phyloP scores from a whole-genome alignment of 2,113 vertebrate species.

The Cyphomyrus plagiostoma region DNA sequence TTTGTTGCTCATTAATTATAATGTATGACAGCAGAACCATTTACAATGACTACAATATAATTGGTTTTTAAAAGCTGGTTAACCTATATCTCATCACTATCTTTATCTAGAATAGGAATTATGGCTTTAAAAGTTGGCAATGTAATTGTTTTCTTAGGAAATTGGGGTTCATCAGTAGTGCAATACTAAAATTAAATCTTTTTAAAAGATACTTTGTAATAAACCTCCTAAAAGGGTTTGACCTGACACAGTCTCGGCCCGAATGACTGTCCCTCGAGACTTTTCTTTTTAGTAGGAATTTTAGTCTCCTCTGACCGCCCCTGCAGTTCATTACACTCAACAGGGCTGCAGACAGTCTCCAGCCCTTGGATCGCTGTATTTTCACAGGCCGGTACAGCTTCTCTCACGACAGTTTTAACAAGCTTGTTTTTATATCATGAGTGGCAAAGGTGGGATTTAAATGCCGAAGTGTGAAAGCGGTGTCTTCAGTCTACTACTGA shows the following conservation, averaged over 20 bases:
- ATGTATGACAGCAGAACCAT: neutral
- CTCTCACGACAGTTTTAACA: neutral
- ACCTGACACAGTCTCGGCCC: neutral
- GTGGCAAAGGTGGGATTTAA: neutral
- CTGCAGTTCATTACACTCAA: neutral
- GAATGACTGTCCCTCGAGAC: neutral
- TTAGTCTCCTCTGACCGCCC: neutral
- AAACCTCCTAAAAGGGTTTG: neutral
- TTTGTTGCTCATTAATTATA: neutral
- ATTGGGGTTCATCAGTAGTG: neutral
- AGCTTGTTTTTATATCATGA: conserved; percentile 1
- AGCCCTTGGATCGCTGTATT: neutral
- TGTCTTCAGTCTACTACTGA: neutral
- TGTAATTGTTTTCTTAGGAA: neutral
- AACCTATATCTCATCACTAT: neutral
- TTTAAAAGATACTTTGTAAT: neutral
- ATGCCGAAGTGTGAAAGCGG: neutral
- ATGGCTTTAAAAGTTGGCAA: neutral
- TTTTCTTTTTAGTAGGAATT: neutral
- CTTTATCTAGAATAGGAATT: neutral
- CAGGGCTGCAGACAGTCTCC: neutral
- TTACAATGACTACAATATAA: neutral
- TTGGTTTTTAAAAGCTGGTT: neutral
- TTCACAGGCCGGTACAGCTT: neutral
- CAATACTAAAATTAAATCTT: neutral